Evolutionary conservation across 2,113 vertebrate genomes (phyloP), one percentile per base, ranked within the genome.

Genomic region (Copsychus sechellarum): DNA sequence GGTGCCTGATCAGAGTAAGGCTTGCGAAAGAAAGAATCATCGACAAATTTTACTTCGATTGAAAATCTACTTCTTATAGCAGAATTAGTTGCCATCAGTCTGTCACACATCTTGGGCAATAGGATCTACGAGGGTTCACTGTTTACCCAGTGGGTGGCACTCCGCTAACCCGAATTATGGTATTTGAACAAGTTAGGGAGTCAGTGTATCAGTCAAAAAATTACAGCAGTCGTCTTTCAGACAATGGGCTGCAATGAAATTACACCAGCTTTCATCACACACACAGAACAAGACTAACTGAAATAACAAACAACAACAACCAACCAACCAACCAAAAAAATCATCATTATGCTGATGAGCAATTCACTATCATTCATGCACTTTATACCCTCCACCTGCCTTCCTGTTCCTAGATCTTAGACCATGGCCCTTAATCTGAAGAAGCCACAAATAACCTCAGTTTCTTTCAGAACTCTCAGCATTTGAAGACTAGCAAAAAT

Each of bases 121-220:
- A 69, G 33, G n/a, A 62, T 57, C 26, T 62, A 78, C 20, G 36
- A 60, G 58, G 58, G 40, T 58, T 95, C 70, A 33, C 26, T 88
- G 47, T 88, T 92, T 90, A 97, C 66, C 22, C 74, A 80, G 76
- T 70, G 90, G 60, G 74, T 94, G 74, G 64, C 69, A 95, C 42
- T 58, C 58, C 90, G 82, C 67, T 58, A 80, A 79, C 60, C 77
- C 62, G 29, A 90, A 72, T 85, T 53, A 70, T n/a, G 25, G 47
- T 29, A 50, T 61, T 7, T 72, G 43, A 60, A 33, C 17, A 26
- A 94, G 26, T 81, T 70, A 77, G 19, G 28, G 29, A 89, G n/a
- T 45, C 50, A 61, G 24, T 2, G 9, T 51, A 53, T 36, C 13
- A 9, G 18, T 50, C 54, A 80, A 90, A 83, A 92, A 93, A 53